phyloP scores from a whole-genome alignment of 2,113 vertebrate species.

The Carettochelys insculpta region DNA sequence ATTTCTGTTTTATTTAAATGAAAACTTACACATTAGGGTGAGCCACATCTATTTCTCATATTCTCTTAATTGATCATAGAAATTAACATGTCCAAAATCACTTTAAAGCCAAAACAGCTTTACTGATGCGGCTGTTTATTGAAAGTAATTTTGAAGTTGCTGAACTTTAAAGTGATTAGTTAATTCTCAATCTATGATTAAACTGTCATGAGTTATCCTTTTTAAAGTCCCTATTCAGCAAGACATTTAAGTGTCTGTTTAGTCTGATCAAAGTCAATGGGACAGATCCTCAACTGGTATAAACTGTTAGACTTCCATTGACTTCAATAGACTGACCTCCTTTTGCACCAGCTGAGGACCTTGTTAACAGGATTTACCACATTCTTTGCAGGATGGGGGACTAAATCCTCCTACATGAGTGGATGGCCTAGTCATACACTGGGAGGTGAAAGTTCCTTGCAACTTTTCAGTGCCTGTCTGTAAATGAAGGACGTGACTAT shows the following conservation, averaged over 20 bases:
- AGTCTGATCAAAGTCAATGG: neutral
- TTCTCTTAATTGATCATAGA: slow-evolving; percentile 39
- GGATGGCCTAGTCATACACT: neutral
- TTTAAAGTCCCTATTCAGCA: neutral
- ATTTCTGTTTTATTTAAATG: slow-evolving; percentile 58
- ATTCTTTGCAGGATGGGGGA: neutral
- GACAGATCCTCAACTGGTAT: neutral
- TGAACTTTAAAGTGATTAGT: slow-evolving; percentile 57
- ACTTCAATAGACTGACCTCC: neutral
- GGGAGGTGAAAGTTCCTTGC: neutral
- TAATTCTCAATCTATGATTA: slow-evolving; percentile 45
- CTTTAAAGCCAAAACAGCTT: slow-evolving; percentile 59
- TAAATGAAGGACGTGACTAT: neutral
- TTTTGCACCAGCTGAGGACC: neutral
- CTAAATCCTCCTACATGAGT: neutral
- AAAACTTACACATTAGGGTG: slow-evolving; percentile 39
- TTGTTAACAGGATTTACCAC: neutral
- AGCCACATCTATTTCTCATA: slow-evolving; percentile 44
- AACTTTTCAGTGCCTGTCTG: neutral
- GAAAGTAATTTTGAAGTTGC: slow-evolving; percentile 60
- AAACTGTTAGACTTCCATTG: neutral
- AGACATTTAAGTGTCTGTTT: neutral
- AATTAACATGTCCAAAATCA: slow-evolving; percentile 63
- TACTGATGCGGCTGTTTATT: slow-evolving; percentile 53
- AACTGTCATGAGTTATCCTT: neutral